phyloP scores from a whole-genome alignment of 2,888 invertebrate genomes.

The Homarus gammarus region DNA sequence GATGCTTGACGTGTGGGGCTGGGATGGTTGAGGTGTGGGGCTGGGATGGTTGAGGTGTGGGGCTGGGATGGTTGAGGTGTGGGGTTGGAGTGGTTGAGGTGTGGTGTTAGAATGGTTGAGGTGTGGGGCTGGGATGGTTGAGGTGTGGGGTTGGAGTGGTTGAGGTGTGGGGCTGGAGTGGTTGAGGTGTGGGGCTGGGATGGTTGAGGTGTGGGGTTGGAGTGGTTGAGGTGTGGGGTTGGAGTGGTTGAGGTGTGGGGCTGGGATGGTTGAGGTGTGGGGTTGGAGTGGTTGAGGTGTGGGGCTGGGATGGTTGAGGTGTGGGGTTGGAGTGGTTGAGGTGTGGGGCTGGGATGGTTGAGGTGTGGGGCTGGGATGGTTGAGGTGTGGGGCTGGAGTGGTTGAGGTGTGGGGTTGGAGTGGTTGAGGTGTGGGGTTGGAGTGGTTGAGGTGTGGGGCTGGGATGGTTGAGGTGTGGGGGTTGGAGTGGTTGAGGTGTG shows the following conservation, averaged over 20 bases:
- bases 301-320: too few relatives aligned
- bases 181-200: background rate
- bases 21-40: too few relatives aligned
- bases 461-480: background rate
- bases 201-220: background rate
- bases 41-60: background rate
- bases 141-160: background rate
- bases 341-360: too few relatives aligned
- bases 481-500: background rate
- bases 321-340: too few relatives aligned
- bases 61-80: background rate
- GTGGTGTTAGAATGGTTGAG: background rate
- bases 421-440: background rate
- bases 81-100: background rate
- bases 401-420: too few relatives aligned
- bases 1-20: too few relatives aligned
- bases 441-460: background rate
- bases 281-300: background rate
- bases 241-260: background rate
- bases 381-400: background rate
- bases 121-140: background rate
- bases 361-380: too few relatives aligned
- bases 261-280: background rate
- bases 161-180: background rate
- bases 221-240: background rate